Base-by-base conservation (phyloP, 2,888 invertebrate genomes). In the Apamea epomidion region DNA sequence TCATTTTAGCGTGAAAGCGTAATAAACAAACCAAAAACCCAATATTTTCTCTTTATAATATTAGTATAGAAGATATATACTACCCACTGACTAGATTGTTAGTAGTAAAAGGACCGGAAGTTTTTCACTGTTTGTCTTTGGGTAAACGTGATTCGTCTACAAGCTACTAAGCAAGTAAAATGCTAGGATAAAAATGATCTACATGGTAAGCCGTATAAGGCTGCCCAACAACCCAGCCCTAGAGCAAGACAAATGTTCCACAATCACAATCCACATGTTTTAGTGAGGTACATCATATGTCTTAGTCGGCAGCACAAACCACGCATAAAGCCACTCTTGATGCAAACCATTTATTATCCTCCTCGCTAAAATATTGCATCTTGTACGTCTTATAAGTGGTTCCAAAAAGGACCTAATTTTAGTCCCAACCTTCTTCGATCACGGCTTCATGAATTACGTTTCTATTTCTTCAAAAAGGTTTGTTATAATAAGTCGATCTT, bases 281-380 rank as follows among this genome's bases (percentile, higher is more conserved):
- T 76, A 81, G 85, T 82, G 79, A 90, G 74, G 74, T 58, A 82
- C 79, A 77, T 86, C 82, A 85, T 91, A 87, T 82, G 83, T 91
- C 87, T 86, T 77, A 84, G 89, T 89, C 87, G 76, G 42, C 82
- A 82, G 78, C 88, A 85, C 82, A 85, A 78, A 79, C 83, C 82
- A 84, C 85, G 74, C 86, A 88, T 85, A 82, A 88, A 85, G 78
- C 82, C 74, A 81, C 68, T 81, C 48, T 69, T 81, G 81, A 83
- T 89, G 75, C 83, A 80, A 77, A 83, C 83, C 76, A 85, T 88
- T 89, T 89, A 76, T 87, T 89, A 88, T 85, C 51, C 74, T 65
- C 64, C 62, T 68, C 54, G 71, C 81, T 81, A 87, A 82, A 86
- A 86, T 78, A 74, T 86, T 76, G 64, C 74, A 64, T 48, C 54